These are phyloP conservation scores for Emys orbicularis DNA, from an alignment of 2,797 vertebrate genomes.

Conservation along the genomic window DNA sequence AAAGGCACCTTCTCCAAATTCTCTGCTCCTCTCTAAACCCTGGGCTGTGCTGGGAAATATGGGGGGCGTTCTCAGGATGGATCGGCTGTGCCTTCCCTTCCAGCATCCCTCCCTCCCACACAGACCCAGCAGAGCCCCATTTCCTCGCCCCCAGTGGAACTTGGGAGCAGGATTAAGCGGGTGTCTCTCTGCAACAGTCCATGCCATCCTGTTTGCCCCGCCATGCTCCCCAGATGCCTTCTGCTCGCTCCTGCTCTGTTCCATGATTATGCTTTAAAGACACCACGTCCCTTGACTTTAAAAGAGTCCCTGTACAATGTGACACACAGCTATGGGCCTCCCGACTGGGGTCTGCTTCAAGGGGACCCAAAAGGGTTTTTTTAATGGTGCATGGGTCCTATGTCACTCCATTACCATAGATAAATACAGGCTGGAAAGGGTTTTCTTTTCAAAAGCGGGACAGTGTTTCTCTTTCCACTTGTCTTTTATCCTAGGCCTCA, in stretches of 20 bases:
- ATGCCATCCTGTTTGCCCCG: too few species aligned
- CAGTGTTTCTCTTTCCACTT: neutral
- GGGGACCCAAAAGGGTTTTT: too few species aligned
- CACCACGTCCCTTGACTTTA: too few species aligned
- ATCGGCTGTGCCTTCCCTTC: neutral
- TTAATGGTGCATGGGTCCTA: too few species aligned
- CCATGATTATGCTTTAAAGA: neutral
- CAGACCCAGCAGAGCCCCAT: neutral
- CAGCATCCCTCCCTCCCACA: too few species aligned
- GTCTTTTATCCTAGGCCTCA: neutral
- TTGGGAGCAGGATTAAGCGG: neutral
- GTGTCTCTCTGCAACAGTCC: neutral
- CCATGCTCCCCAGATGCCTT: too few species aligned
- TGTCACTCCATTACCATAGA: neutral
- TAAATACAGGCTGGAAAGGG: neutral
- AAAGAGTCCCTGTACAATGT: neutral
- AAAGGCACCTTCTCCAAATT: neutral
- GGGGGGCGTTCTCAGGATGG: neutral
- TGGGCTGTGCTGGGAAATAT: neutral
- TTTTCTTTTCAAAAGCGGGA: too few species aligned
- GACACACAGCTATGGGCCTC: too few species aligned
- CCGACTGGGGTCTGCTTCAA: neutral
- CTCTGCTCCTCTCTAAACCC: neutral
- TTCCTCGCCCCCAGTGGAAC: too few species aligned
- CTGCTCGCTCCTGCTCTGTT: neutral